Conservation (phyloP, 2,888 invertebrate genomes). For the Strigamia transsilvanica region DNA sequence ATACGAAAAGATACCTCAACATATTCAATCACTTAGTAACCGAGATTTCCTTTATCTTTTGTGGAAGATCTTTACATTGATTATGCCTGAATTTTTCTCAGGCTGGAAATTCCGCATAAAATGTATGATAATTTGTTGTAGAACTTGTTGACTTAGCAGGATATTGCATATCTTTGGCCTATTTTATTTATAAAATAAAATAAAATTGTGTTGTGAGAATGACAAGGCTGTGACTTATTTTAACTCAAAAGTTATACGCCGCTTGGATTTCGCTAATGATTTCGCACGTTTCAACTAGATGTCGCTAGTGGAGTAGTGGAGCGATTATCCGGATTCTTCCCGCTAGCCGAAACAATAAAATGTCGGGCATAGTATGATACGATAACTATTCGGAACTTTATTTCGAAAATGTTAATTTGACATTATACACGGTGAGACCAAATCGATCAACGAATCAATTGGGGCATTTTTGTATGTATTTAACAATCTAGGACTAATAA, state of each 20-base stretch:
- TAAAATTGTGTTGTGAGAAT: constrained; percentile 8
- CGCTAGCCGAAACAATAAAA: constrained; percentile 3
- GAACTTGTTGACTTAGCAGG: constrained; percentile 1
- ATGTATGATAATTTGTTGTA: constrained; percentile 3
- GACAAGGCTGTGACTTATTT: neutral
- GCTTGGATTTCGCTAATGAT: neutral
- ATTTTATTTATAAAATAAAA: constrained; percentile 5
- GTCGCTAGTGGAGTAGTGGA: neutral
- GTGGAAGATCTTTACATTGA: constrained; percentile 8
- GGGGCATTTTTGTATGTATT: neutral
- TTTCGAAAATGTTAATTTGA: neutral
- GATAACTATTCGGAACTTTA: constrained; percentile 15
- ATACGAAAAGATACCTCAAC: constrained; percentile 5
- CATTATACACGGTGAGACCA: neutral
- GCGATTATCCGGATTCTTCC: neutral
- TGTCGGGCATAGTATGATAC: constrained; percentile 5
- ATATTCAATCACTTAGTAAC: constrained; percentile 8
- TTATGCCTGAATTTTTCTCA: constrained; percentile 8
- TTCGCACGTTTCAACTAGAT: neutral
- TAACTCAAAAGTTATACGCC: neutral
- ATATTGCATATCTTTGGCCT: neutral
- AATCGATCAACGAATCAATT: neutral
- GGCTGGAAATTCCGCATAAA: constrained; percentile 2
- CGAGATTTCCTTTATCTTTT: constrained; percentile 1
- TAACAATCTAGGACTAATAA: neutral